A percentile compares a stretch with the other conserved stretches of the same genome.
Evolutionary conservation across 2,113 vertebrate species (phyloP).

Genomic region (Leptodactylus fuscus): DNA sequence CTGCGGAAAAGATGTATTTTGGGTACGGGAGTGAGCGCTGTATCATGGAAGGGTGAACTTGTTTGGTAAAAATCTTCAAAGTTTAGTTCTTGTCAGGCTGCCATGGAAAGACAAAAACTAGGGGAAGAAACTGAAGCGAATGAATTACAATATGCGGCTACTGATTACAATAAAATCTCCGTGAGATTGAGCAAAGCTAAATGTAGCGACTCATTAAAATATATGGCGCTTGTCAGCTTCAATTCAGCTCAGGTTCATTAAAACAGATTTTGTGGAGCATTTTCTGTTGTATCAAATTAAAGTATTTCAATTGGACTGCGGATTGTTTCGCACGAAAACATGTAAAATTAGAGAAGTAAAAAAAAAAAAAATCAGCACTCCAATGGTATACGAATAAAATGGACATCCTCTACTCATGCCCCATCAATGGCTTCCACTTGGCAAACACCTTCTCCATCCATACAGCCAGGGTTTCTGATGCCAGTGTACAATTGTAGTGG

Average conservation of each 20-base stretch:
- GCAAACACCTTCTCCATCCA: no score
- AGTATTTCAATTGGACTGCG: neutral
- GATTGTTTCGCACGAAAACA: neutral
- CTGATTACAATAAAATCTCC: neutral
- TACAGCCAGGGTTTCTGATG: no score
- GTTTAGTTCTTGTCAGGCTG: conserved; percentile 13
- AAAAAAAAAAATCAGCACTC: neutral
- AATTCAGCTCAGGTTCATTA: neutral
- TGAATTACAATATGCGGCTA: neutral
- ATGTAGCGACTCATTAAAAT: neutral
- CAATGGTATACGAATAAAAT: neutral
- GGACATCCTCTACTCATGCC: no score
- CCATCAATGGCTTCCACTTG: no score
- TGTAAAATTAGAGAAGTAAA: neutral
- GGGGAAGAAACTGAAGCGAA: neutral
- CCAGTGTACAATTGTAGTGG: no score
- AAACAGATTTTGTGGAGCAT: neutral
- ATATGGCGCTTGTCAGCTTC: neutral
- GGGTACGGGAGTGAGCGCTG: neutral
- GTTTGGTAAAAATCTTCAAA: neutral
- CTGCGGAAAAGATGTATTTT: neutral
- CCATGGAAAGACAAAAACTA: neutral
- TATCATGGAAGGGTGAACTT: neutral
- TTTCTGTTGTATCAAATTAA: neutral
- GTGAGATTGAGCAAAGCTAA: no score